A percentile compares a stretch with the other conserved stretches of the same genome.
These are phyloP conservation scores for Meriones psammophilus DNA, from an alignment of 2,797 vertebrate species.

Conservation along the genomic window DNA sequence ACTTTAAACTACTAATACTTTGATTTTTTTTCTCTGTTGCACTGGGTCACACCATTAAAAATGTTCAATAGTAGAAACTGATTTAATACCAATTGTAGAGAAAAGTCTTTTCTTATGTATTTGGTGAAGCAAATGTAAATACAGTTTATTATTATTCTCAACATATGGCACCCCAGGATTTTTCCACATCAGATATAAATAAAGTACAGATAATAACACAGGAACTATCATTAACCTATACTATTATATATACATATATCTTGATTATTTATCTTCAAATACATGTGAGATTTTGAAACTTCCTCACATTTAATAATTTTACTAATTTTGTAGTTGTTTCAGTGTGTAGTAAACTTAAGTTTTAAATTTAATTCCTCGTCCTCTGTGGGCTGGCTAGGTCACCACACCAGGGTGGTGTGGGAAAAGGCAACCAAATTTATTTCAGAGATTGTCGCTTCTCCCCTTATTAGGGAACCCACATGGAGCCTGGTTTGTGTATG, in stretches of 20 bases:
- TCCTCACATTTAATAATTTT: background rate
- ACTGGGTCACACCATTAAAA: background rate
- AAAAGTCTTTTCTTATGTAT: background rate
- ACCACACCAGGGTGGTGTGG: too few species aligned
- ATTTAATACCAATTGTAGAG: background rate
- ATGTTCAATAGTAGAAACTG: background rate
- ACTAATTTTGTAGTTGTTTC: background rate
- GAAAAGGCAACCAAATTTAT: too few species aligned
- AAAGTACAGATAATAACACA: background rate
- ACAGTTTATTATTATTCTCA: background rate
- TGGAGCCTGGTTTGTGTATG: too few species aligned
- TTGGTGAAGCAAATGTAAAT: background rate
- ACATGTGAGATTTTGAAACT: background rate
- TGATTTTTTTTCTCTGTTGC: background rate
- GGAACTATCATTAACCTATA: background rate
- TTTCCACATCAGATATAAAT: background rate
- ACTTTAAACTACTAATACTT: background rate
- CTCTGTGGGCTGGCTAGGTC: too few species aligned
- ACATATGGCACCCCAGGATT: background rate
- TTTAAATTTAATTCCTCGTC: background rate
- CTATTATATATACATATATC: background rate
- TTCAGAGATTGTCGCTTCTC: too few species aligned
- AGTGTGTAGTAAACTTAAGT: background rate
- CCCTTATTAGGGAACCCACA: too few species aligned
- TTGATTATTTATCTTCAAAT: background rate